Base-by-base conservation (phyloP, 2,797 vertebrate genomes). In the Neosilurus mollespiculum region DNA sequence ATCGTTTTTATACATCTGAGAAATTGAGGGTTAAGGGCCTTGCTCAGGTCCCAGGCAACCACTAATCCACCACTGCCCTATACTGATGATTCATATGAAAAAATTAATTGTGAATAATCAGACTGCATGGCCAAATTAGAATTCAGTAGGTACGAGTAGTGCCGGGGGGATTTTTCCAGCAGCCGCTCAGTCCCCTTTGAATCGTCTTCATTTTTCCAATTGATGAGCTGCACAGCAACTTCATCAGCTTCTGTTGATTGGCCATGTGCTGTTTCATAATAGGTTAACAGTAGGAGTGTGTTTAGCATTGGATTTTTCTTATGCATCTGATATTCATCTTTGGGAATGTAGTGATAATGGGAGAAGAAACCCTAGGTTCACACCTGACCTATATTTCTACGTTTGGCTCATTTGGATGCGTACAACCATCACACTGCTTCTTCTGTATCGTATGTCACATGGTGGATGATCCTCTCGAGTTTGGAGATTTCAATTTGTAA, bases 381-480 rank as follows among this genome's bases (percentile, higher is more conserved):
- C 75, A 84, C 84, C 54, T 91, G 90, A 91, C 90, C 88, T 91
- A 87, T 89, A 91, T 92, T 90, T 81, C 65, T 83, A 69, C 81
- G 87, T 90, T 88, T 81, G 77, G 43, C 86, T 91, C 78, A 92
- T 93, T 92, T 84, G 81, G 87, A 93, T 93, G 90, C 91, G 85
- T 71, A 81, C 66, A 89, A 87, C 87, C 80, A 83, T 89, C 81
- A 80, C 80, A 85, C 11, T 26, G 56, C 61, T 80, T 87, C 87
- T 80, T 85, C 92, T 89, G 91, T 89, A 87, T 90, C 87, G 88
- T 90, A 90, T 87, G 89, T 90, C 83, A 86, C 85, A 90, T 86
- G 89, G 86, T 90, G 86, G 67, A 81, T 90, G 84, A 85, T 91
- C 88, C 88, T 91, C 91, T 89, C 85, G 87, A 88, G 81, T 58